Base-by-base conservation (phyloP, 2,888 invertebrate genomes). In the Pemphredon lugubris region DNA sequence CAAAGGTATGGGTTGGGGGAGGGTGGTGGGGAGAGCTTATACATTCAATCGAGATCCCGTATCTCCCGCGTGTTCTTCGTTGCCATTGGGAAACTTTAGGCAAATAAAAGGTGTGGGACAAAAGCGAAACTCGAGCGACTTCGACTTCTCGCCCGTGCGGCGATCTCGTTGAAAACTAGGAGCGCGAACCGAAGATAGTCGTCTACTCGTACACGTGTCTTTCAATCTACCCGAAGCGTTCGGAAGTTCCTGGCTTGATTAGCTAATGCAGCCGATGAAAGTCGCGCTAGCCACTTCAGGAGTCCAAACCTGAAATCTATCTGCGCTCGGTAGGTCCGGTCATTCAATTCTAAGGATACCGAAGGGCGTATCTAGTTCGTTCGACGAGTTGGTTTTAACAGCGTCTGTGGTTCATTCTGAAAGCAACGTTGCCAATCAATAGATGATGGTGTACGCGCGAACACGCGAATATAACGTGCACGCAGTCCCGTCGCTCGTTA, bases 251-350 rank as follows among this genome's bases (percentile, higher is more conserved):
- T 40, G 40, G 37, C 48, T 51, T 45, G 51, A 73, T 73, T 63
- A 66, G 73, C 50, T 59, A 72, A 72, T 58, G 48, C 37, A 47
- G 45, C 44, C 21, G 11, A 16, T 23, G 37, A 42, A 48, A 58
- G 58, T 45, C 45, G 57, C 45, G 44, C 42, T 55, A 45, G 42
- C 55, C 54, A 21, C 44, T 54, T 55, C 20, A 40, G 5, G 34
- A 45, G 30, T 9, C 23, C 4, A 20, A 26, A 32, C 11, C 18
- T 11, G 18, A 20, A 42, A 42, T 42, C 18, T n/a, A 6, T 30
- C 13, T 18, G 14, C 21, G n/a, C 13, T 42, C 11, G 37, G 16
- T 42, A 5, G 53, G 20, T 30, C n/a, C 16, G 50, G 53, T 44
- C 57, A 42, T 23, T 45, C 13, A 45, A n/a, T 21, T 21, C 21